Base-by-base conservation (phyloP, 2,113 vertebrate genomes). In the Dendrocopos noguchii region DNA sequence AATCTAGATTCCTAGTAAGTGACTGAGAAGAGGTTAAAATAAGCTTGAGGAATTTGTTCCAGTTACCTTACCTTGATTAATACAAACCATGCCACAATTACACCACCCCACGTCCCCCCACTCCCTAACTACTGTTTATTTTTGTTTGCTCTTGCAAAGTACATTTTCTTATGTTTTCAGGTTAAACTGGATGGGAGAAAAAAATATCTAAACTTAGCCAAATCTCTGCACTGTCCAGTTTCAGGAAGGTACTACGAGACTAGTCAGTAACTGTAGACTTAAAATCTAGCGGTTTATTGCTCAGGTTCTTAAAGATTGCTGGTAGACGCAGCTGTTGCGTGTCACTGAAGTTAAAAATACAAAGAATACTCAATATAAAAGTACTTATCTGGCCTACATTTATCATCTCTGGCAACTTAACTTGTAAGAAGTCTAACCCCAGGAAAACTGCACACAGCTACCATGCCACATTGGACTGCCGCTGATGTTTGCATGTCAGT, bases 231-330 rank as follows among this genome's bases (percentile, higher is more conserved):
- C 21, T 52, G 8, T 60, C 33, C 87, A 33, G 53, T 44, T 33
- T 68, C 44, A 84, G 34, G 67, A 70, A 47, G 7, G 79, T 60
- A 57, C 11, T 68, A 4, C 9, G 18, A 88, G 29, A 89, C 50
- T 64, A 67, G 33, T 78, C 73, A 78, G 4, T 46, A 29, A 15
- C 2, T 27, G 34, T 5, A 83, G 61, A 50, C 19, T 82, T 93
- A 89, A 21, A 85, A 70, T 65, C 93, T 97, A 95, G 84, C 59
- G 36, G 89, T 94, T 96, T 96, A 97, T 95, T 97, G 95, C 94
- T 97, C 79, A 84, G 79, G 95, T 97, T 93, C 36, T 94, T 91
- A 80, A 90, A 96, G 87, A 82, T 14, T 91, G 44, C 67, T 92
- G 94, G 39, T 66, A 86, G 33, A 83, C n/a, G 81, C 60, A 44